A percentile compares a stretch with the other conserved stretches of the same genome.
Evolutionary conservation across 2,888 invertebrate genomes (phyloP).

Genomic region (Anarsia innoxiella): DNA sequence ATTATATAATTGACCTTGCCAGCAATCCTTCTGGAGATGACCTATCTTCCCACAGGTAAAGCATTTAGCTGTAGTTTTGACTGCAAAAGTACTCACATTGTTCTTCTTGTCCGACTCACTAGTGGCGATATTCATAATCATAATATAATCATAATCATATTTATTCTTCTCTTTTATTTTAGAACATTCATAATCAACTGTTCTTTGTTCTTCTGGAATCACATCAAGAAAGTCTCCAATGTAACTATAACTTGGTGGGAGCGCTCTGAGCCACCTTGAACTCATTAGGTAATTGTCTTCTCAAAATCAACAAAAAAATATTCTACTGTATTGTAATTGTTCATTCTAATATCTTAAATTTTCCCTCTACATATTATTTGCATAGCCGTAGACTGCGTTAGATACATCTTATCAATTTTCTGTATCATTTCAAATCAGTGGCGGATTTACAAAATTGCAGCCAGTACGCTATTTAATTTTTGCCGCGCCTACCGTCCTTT

Average conservation of each 20-base stretch:
- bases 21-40: slow-evolving; percentile 21
- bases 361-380: slow-evolving; percentile 26
- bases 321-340: slow-evolving; percentile 22
- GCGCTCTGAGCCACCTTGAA: slow-evolving; percentile 24
- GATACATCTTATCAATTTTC: slow-evolving; percentile 24
- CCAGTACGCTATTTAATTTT: too few species aligned
- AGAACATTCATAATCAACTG: slow-evolving; percentile 20
- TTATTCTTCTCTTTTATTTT: slow-evolving; percentile 20
- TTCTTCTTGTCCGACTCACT: slow-evolving; percentile 15
- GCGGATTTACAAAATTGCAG: too few species aligned
- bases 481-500: too few species aligned
- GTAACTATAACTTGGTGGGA: slow-evolving; percentile 25
- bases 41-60: slow-evolving; percentile 22
- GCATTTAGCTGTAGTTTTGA: slow-evolving; percentile 18
- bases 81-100: slow-evolving; percentile 20
- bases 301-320: slow-evolving; percentile 20
- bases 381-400: slow-evolving; percentile 23
- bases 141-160: not conserved
- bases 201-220: slow-evolving; percentile 16
- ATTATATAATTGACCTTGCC: not conserved
- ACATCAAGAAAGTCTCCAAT: slow-evolving; percentile 27
- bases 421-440: slow-evolving; percentile 20
- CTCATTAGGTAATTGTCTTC: slow-evolving; percentile 12
- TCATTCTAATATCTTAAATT: slow-evolving; percentile 23
- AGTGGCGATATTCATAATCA: not conserved